Percentiles rank a stretch among this genome's conserved stretches.
Conservation (phyloP, 2,797 vertebrate species). For the Sebastolobus alascanus region DNA sequence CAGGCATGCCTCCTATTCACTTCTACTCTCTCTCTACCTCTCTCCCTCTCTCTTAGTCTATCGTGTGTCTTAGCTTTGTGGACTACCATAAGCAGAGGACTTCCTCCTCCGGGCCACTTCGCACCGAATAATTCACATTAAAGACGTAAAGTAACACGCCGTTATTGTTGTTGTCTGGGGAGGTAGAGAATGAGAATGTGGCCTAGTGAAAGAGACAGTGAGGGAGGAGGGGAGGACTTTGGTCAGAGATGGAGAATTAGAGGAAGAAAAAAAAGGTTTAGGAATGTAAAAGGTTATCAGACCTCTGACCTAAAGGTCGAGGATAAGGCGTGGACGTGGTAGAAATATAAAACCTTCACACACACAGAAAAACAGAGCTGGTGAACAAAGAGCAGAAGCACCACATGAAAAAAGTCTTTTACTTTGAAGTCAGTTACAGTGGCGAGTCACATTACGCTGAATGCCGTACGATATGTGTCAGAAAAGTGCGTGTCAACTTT, state of each 20-base stretch:
- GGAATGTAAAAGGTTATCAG: constrained; percentile 82
- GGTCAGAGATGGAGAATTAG: constrained; percentile 27
- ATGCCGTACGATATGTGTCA: constrained; percentile 3
- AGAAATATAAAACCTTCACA: constrained; percentile 68
- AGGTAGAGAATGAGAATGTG: constrained; percentile 18
- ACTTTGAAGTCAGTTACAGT: constrained; percentile 57
- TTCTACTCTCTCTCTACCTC: constrained; percentile 9
- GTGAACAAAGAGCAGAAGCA: constrained; percentile 38
- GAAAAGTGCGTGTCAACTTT: constrained; percentile 22
- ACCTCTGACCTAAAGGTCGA: constrained; percentile 71
- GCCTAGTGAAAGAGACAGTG: not conserved
- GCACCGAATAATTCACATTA: constrained; percentile 29
- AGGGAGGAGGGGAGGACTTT: not conserved
- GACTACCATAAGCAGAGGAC: not conserved
- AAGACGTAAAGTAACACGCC: constrained; percentile 1
- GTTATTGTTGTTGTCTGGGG: constrained; percentile 5
- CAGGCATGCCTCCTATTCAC: constrained; percentile 49
- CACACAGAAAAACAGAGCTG: not conserved
- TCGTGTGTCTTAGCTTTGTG: constrained; percentile 12
- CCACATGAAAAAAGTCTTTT: not conserved
- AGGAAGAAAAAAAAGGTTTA: constrained; percentile 39
- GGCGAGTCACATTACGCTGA: not conserved
- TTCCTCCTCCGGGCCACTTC: not conserved
- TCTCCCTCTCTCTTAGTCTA: not conserved
- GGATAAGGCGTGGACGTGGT: constrained; percentile 49